phyloP scores from a whole-genome alignment of 2,113 vertebrate species.

The Ursus arctos region DNA sequence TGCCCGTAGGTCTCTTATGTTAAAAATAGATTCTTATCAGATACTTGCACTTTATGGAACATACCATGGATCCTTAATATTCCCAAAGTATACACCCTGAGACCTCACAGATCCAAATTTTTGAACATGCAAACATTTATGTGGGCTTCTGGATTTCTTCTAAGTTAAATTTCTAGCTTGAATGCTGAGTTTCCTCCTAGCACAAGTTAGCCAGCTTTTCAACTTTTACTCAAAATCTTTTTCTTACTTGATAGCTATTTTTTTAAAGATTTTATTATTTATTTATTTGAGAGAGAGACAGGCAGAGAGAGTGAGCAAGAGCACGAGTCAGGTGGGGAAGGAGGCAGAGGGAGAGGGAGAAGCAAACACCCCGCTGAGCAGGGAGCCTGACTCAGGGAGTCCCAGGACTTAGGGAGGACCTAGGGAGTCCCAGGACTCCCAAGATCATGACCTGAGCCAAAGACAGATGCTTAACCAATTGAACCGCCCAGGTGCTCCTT shows the following conservation, averaged over 20 bases:
- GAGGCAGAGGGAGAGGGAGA: background rate
- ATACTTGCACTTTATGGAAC: background rate
- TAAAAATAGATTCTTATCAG: background rate
- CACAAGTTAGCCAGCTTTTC: background rate
- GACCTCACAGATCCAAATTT: background rate
- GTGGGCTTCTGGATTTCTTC: background rate
- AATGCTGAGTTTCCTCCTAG: background rate
- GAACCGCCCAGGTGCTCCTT: too few relatives aligned
- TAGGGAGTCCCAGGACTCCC: too few relatives aligned
- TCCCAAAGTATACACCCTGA: background rate
- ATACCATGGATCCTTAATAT: background rate
- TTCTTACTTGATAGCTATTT: background rate
- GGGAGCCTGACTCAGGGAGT: too few relatives aligned
- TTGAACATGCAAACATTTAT: background rate
- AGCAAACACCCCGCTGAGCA: background rate
- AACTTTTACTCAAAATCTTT: background rate
- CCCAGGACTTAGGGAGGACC: too few relatives aligned
- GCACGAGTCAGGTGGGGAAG: too few relatives aligned
- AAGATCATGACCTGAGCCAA: too few relatives aligned
- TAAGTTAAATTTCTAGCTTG: conserved; percentile 7
- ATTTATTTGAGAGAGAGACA: background rate
- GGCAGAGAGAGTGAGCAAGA: background rate
- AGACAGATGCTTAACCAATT: too few relatives aligned
- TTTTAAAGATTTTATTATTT: background rate
- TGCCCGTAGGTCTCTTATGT: background rate